A percentile compares a stretch with the other conserved stretches of the same genome.
These are phyloP conservation scores for Drosophila yakuba DNA, from an alignment of 1,140 invertebrate species.

Conservation along the genomic window DNA sequence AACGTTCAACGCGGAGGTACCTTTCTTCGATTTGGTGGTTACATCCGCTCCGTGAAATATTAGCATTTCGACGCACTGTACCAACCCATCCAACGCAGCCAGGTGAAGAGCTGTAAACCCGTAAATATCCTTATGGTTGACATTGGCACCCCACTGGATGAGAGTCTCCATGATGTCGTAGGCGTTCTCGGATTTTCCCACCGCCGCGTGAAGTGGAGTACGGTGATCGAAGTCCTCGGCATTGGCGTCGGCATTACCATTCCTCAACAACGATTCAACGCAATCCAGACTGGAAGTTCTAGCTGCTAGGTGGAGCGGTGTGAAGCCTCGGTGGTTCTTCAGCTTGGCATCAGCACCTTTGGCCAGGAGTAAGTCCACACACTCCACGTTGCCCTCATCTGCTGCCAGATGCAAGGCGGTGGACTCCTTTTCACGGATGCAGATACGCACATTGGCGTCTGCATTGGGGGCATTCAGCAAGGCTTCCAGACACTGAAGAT, in stretches of 20 bases:
- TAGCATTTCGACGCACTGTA: slow-evolving; percentile 92
- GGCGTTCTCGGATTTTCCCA: slow-evolving; percentile 90
- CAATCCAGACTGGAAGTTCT: slow-evolving; percentile 91
- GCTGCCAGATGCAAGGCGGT: slow-evolving; percentile 93
- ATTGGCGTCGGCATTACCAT: slow-evolving; percentile 90
- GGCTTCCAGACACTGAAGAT: slow-evolving; percentile 88
- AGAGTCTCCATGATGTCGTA: slow-evolving; percentile 91
- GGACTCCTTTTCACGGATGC: slow-evolving; percentile 88
- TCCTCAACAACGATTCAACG: slow-evolving; percentile 90
- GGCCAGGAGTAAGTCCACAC: slow-evolving; percentile 89
- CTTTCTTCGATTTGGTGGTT: slow-evolving; percentile 92
- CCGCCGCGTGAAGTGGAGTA: slow-evolving; percentile 91
- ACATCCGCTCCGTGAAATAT: slow-evolving; percentile 94
- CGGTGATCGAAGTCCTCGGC: slow-evolving; percentile 91
- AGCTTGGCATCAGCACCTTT: slow-evolving; percentile 89
- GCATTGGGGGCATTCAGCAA: slow-evolving; percentile 89
- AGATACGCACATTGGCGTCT: slow-evolving; percentile 87
- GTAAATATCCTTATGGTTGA: slow-evolving; percentile 94
- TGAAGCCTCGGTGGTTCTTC: slow-evolving; percentile 91
- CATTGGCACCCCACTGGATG: slow-evolving; percentile 91
- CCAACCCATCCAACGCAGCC: slow-evolving; percentile 93
- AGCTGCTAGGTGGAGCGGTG: slow-evolving; percentile 91
- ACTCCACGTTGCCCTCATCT: slow-evolving; percentile 90
- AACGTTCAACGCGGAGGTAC: slow-evolving; percentile 92
- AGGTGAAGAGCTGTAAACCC: slow-evolving; percentile 95